Evolutionary conservation across 2,113 vertebrate genomes (phyloP), one percentile per base, ranked within the genome.

Genomic region (Halcyon senegalensis): DNA sequence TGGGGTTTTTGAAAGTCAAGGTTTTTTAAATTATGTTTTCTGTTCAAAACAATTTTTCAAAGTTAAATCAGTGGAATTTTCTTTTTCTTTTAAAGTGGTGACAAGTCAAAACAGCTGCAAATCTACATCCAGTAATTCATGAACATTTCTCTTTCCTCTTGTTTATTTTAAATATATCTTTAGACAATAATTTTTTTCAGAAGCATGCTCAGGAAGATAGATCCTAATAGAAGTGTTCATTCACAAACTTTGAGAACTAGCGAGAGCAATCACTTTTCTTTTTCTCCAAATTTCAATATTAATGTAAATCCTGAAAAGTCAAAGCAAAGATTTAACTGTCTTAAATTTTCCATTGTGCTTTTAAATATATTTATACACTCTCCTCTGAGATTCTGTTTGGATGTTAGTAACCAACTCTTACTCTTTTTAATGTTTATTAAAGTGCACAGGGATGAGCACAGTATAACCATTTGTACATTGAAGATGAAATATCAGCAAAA

Each of bases 401-500:
- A 50, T 76, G 43, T 48, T 58, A 75, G 70, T 13, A 81, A 60
- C 39, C 66, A 90, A 60, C 53, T 60, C 74, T 90, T 76, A 51
- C 5, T 90, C 92, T 89, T 95, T 84, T 89, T 90, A 90, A 87
- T 92, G 50, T 80, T 73, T 53, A 46, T 68, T 80, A 62, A 89
- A 93, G 69, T 69, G 72, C 56, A 58, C 60, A 89, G 76, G 73
- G 80, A 86, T 84, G 76, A 83, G 62, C 73, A 84, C 9, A 2
- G 60, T 13, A 3, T 43, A 90, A 90, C 73, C 64, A 89, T 95
- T 94, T 92, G 69, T 70, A 91, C 0, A 0, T 73, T 72, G 59
- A 81, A 20, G 31, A 92, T 93, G 79, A 97, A 96, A 93, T 84
- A 95, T 63, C 93, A 92, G 90, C 68, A 90, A 93, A 96, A 93